Conservation (phyloP, 1,140 invertebrate species). For the Tetramorium parvispinum region DNA sequence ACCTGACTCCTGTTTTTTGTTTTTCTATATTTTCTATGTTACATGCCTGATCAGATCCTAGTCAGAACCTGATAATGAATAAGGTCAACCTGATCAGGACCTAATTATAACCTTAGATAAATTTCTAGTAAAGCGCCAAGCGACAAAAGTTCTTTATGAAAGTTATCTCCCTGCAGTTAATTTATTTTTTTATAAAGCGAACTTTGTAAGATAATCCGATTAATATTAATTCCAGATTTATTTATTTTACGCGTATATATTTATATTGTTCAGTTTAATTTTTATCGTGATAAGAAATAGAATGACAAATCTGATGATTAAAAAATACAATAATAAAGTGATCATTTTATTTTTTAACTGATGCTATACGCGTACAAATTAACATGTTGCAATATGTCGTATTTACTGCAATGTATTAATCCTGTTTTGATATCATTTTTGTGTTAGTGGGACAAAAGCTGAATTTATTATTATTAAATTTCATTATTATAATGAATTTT, state of each 20-base stretch:
- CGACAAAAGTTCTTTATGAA: neutral
- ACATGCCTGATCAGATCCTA: too few species aligned
- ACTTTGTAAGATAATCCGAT: neutral
- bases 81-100: too few species aligned
- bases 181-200: neutral
- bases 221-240: constrained; percentile 8
- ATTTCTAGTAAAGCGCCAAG: too few species aligned
- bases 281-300: neutral
- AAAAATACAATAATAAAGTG: neutral
- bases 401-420: neutral
- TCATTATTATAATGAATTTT: neutral
- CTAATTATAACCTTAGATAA: too few species aligned
- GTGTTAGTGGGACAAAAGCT: neutral
- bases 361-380: neutral
- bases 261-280: neutral
- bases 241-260: neutral
- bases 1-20: too few species aligned
- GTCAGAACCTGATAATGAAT: too few species aligned
- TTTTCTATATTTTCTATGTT: too few species aligned
- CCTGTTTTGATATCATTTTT: neutral
- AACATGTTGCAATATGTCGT: neutral
- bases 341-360: neutral
- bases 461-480: too few species aligned
- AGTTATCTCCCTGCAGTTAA: neutral
- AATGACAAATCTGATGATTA: neutral